phyloP scores from a whole-genome alignment of 2,113 vertebrate species.

The Laticauda colubrina region DNA sequence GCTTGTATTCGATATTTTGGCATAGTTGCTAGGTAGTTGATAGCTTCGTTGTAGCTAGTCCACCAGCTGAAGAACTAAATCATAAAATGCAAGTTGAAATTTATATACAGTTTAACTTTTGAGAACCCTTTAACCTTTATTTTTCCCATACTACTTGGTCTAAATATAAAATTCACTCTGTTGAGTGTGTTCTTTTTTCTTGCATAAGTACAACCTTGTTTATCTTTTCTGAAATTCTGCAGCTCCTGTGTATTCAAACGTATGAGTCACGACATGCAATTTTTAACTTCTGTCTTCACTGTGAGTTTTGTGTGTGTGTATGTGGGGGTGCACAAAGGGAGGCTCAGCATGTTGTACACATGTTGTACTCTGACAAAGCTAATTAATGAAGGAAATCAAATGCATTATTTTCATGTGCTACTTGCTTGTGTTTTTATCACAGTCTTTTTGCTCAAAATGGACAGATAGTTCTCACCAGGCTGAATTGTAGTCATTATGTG shows the following conservation, averaged over 20 bases:
- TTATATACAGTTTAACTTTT: neutral
- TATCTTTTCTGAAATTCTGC: neutral
- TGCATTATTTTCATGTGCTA: neutral
- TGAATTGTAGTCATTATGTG: neutral
- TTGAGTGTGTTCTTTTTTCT: neutral
- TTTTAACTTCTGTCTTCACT: too few species aligned
- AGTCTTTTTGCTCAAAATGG: neutral
- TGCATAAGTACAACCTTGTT: neutral
- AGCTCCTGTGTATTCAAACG: neutral
- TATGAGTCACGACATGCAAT: neutral
- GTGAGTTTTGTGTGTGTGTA: too few species aligned
- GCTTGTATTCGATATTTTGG: conserved; percentile 97
- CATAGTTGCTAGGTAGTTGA: conserved; percentile 90
- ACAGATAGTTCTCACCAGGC: neutral
- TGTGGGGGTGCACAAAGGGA: too few species aligned
- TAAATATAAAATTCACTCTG: neutral
- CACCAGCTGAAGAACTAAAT: conserved; percentile 97
- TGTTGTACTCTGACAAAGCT: too few species aligned
- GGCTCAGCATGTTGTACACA: too few species aligned
- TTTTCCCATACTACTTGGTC: neutral
- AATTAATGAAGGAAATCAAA: neutral
- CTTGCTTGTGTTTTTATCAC: neutral
- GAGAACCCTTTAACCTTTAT: neutral
- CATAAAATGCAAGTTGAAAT: conserved; percentile 40
- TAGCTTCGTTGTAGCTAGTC: conserved; percentile 96